Evolutionary conservation across 2,113 vertebrate species (phyloP), one percentile per base, ranked within the genome.

Genomic region (Ptilorrhoa leucosticta): DNA sequence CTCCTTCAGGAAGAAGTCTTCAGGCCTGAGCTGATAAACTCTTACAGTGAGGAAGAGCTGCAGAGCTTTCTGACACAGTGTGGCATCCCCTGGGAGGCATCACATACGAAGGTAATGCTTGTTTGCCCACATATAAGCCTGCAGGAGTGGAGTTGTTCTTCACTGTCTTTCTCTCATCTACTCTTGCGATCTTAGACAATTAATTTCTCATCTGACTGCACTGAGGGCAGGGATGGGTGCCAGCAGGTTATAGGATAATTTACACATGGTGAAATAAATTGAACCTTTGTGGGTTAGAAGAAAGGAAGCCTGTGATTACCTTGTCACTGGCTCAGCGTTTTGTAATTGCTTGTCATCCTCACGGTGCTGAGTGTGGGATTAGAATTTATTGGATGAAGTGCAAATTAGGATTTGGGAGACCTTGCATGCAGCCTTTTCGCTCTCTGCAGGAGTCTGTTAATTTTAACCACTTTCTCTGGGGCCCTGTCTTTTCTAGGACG

Each of bases 1-100:
- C 97, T 99, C 47, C 98, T 99, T 81, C 99, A 99, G 63, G 99
- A 99, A 20, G 99, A 99, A 6, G 80, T 95, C 51, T 98, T 99
- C 82, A 99, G 97, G 83, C 98, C 99, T 9, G 98, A 99, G 83
- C 97, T 98, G 72, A 94, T 99, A 56, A 97, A 98, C 81, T 98
- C 98, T 76, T 99, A 99, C 84, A 98, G 95, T 10, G 96, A 98
- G 69, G 97, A 98, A 15, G 98, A 99, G 92, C 98, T 99, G 60
- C 98, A 68, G 91, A 89, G 89, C 20, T 96, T 99, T 26, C 97
- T 99, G 87, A 94, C 97, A 12, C 97, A 97, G 58, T 99, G 99
- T 63, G 97, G 96, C 31, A 94, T 98, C 33, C 98, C 95, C 60
- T 96, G 98, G 84, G 45, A 94, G 47, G 87, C 93, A 18, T 97